phyloP scores from a whole-genome alignment of 2,888 invertebrate genomes.

The Lathronympha strigana region DNA sequence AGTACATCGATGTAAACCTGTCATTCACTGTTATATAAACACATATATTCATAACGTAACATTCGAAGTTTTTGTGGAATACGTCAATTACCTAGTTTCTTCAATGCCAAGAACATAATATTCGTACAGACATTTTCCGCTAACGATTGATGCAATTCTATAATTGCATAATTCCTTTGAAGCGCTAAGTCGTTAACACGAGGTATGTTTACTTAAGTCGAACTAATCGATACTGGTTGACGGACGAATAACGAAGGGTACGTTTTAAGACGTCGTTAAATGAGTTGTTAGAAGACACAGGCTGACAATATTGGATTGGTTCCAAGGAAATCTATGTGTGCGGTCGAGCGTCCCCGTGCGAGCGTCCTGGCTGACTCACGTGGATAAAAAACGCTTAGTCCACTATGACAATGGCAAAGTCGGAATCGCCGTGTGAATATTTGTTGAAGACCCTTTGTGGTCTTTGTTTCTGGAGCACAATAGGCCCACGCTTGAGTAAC shows the following conservation, averaged over 20 bases:
- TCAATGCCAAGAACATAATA: constrained; percentile 26
- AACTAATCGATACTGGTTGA: constrained; percentile 33
- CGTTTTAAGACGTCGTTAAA: constrained; percentile 32
- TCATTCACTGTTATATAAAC: constrained; percentile 41
- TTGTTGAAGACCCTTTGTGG: constrained; percentile 36
- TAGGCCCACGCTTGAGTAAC: constrained; percentile 37
- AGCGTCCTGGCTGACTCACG: constrained; percentile 40
- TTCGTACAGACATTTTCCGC: constrained; percentile 3
- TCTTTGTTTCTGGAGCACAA: constrained; percentile 40
- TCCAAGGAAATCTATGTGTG: constrained; percentile 67
- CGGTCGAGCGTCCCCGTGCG: constrained; percentile 48
- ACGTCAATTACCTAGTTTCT: constrained; percentile 6
- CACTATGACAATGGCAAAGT: constrained; percentile 37
- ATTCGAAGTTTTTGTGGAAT: constrained; percentile 29
- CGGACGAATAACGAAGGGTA: constrained; percentile 19
- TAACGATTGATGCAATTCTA: constrained; percentile 15
- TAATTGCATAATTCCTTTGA: constrained; percentile 11
- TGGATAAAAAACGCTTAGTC: constrained; percentile 38
- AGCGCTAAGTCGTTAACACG: constrained; percentile 15
- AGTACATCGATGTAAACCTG: constrained; percentile 45
- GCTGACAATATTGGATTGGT: constrained; percentile 58
- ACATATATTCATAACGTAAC: constrained; percentile 40
- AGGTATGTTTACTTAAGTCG: constrained; percentile 10
- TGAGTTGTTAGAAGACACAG: constrained; percentile 35
- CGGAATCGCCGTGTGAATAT: constrained; percentile 40